A percentile compares a stretch with the other conserved stretches of the same genome.
Conservation (phyloP, 2,888 invertebrate genomes). For the Sepioteuthis lessoniana region DNA sequence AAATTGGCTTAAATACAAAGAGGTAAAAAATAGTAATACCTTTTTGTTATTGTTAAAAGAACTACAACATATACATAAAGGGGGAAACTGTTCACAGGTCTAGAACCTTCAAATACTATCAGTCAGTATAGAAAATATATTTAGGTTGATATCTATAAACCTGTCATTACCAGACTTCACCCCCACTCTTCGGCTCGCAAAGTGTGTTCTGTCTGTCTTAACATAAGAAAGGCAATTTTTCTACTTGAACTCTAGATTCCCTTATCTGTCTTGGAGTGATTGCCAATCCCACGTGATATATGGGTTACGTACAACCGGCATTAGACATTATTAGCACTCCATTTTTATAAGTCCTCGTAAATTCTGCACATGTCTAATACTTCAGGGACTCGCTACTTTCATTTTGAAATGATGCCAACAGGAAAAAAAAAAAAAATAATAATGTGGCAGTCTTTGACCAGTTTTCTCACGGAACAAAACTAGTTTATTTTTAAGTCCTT, state of each 20-base stretch:
- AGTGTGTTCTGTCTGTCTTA: not conserved
- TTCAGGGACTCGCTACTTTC: not conserved
- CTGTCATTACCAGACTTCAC: not conserved
- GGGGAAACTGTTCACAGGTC: not conserved
- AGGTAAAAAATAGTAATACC: not conserved
- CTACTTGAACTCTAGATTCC: not conserved
- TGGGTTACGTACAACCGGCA: not conserved
- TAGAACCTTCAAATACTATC: not conserved
- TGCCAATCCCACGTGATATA: not conserved
- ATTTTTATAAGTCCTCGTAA: constrained; percentile 33
- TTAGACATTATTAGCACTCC: not conserved
- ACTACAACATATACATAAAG: not conserved
- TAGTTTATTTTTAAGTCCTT: not conserved
- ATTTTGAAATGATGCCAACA: not conserved
- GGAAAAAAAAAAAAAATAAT: no score
- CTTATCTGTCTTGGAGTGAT: not conserved
- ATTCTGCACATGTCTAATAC: not conserved
- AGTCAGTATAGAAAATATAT: not conserved
- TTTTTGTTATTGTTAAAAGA: not conserved
- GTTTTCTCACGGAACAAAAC: not conserved
- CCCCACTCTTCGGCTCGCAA: no score
- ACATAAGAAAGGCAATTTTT: not conserved
- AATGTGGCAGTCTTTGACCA: not conserved
- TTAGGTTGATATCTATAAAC: not conserved
- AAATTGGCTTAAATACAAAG: not conserved